Evolutionary conservation across 1,140 invertebrate genomes (phyloP).

Genomic region (Ostrea edulis): DNA sequence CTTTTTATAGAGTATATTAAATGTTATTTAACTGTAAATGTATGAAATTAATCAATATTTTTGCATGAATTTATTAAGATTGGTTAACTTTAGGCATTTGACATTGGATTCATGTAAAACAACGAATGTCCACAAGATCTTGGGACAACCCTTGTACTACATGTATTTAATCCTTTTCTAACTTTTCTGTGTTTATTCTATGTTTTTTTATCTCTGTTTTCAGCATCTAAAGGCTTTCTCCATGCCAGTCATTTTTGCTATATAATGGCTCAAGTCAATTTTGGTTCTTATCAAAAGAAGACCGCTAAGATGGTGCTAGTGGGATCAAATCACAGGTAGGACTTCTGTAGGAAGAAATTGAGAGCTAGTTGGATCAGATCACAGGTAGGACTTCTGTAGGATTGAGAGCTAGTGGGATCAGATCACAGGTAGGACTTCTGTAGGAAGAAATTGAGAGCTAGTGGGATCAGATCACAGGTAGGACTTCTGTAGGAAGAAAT

Average conservation of each 20-base stretch:
- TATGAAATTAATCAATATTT: no score
- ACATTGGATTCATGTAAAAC: no score
- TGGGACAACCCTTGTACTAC: no score
- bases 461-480: constrained; percentile 85
- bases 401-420: constrained; percentile 86
- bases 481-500: no score
- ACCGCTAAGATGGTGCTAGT: constrained; percentile 88
- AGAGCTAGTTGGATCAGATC: constrained; percentile 84
- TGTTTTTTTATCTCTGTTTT: constrained; percentile 45
- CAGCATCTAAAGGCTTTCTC: constrained; percentile 84
- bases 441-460: constrained; percentile 79
- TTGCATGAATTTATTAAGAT: no score
- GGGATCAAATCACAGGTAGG: constrained; percentile 83
- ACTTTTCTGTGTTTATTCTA: not conserved
- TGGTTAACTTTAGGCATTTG: no score
- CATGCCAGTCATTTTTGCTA: constrained; percentile 97
- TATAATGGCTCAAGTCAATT: constrained; percentile 90
- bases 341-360: no score
- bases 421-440: constrained; percentile 74
- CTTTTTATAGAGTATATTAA: no score
- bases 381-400: constrained; percentile 67
- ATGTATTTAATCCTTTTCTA: not conserved
- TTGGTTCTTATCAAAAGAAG: constrained; percentile 84
- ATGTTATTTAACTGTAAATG: no score
- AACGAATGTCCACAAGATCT: no score